A percentile compares a stretch with the other conserved stretches of the same genome.
Conservation (phyloP, 2,797 vertebrate genomes). For the Labroides dimidiatus region DNA sequence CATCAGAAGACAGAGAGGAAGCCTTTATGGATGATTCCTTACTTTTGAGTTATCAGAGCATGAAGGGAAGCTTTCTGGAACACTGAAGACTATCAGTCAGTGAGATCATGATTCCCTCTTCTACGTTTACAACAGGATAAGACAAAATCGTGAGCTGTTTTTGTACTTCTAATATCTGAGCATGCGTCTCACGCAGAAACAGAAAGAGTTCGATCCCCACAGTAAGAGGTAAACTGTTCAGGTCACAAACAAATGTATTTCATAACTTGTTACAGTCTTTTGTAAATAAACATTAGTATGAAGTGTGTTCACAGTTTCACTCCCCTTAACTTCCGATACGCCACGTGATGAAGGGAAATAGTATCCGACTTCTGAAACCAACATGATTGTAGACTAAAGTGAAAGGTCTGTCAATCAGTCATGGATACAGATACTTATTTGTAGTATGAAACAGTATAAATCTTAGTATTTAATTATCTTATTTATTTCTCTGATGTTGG, state of each 20-base stretch:
- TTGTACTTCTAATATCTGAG: background rate
- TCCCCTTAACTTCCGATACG: slow-evolving; percentile 20
- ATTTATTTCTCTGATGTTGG: too few relatives aligned
- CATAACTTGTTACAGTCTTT: too few relatives aligned
- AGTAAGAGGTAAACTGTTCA: slow-evolving; percentile 7
- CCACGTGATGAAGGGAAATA: background rate
- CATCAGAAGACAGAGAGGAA: slow-evolving; percentile 1
- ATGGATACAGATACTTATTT: too few relatives aligned
- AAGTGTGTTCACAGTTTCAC: slow-evolving; percentile 26
- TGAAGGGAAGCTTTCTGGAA: slow-evolving; percentile 19
- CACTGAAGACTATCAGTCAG: background rate
- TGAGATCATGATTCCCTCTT: background rate
- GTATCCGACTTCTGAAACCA: background rate
- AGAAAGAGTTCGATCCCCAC: background rate
- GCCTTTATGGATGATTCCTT: slow-evolving; percentile 1
- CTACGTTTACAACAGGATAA: background rate
- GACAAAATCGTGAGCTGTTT: background rate
- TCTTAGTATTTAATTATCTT: too few relatives aligned
- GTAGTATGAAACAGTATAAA: too few relatives aligned
- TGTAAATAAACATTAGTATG: background rate
- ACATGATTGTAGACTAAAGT: too few relatives aligned
- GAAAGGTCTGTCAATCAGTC: too few relatives aligned
- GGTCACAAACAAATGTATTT: background rate
- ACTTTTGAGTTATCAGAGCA: slow-evolving; percentile 20
- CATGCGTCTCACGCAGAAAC: background rate